Base-by-base conservation (phyloP, 2,888 invertebrate genomes). In the Acanthosoma haemorrhoidale region DNA sequence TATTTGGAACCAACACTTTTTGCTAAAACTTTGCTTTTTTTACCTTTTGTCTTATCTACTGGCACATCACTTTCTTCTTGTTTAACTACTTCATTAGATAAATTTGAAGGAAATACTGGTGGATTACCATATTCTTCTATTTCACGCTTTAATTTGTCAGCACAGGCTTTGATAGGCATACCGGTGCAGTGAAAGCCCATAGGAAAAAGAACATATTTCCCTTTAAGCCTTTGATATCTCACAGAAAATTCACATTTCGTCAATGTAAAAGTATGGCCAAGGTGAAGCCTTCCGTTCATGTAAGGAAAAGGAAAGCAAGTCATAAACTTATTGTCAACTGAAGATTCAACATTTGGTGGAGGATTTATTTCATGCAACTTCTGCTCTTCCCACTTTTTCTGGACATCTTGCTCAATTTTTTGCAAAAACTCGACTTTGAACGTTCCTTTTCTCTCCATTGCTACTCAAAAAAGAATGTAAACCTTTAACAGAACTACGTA, bases 111-210 rank as follows among this genome's bases (percentile, higher is more conserved):
- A 80, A 98, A 98, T 21, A 85, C 79, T 2, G 99, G 99, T 18
- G 98, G 98, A 80, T 84, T 93, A 0, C 99, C 99, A 83, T 85
- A 99, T 8, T 87, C 81, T 78, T 91, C 89, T 82, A 99, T 90
- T 83, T 99, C 99, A 71, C 94, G 84, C 78, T 92, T 94, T 51
- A 99, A 81, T 80, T 99, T 99, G 80, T 99, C 99, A 13, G 99
- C 94, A 83, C 97, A 97, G 0, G 98, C 97, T 82, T 97, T 98
- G 72, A 99, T 99, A 0, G 98, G 98, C 98, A 98, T 99, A 58
- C 99, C 99, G 21, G 99, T 99, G 79, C 97, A 97, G 80, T 99
- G 99, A 76, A 99, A 92, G 3, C 95, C 98, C 82, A 99, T 98
- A 13, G 99, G 99, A 81, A 97, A 98, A 8, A 99, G 83, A 11